Evolutionary conservation across 2,888 invertebrate species (phyloP).

Genomic region (Celastrina argiolus): DNA sequence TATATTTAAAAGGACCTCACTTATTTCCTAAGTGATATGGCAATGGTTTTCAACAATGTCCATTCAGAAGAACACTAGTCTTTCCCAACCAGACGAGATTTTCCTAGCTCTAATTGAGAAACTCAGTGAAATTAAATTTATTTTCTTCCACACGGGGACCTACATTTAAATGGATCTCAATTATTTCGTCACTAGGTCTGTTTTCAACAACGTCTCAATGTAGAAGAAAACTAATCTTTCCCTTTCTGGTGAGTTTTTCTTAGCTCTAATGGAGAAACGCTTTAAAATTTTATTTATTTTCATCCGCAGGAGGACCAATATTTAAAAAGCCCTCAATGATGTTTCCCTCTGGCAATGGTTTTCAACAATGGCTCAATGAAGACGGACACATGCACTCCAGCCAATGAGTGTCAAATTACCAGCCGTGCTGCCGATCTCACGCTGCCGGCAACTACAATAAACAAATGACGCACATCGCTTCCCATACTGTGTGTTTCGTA

Average conservation of each 20-base stretch:
- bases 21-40: neutral
- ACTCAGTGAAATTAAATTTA: too few species aligned
- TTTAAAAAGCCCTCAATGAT: neutral
- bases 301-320: neutral
- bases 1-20: neutral
- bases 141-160: too few species aligned
- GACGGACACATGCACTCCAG: conserved; percentile 5
- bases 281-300: neutral
- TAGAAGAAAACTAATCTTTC: too few species aligned
- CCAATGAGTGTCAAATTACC: conserved; percentile 7
- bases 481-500: conserved; percentile 3
- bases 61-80: conserved; percentile 1
- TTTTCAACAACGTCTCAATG: too few species aligned
- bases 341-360: neutral
- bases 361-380: neutral
- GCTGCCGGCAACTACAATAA: neutral
- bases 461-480: conserved; percentile 13
- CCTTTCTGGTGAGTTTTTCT: neutral
- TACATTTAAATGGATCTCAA: too few species aligned
- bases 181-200: too few species aligned
- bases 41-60: neutral
- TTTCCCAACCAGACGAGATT: too few species aligned
- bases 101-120: too few species aligned
- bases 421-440: neutral
- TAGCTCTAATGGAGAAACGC: neutral